Conservation (phyloP, 2,113 vertebrate species). For the Otus sunia region DNA sequence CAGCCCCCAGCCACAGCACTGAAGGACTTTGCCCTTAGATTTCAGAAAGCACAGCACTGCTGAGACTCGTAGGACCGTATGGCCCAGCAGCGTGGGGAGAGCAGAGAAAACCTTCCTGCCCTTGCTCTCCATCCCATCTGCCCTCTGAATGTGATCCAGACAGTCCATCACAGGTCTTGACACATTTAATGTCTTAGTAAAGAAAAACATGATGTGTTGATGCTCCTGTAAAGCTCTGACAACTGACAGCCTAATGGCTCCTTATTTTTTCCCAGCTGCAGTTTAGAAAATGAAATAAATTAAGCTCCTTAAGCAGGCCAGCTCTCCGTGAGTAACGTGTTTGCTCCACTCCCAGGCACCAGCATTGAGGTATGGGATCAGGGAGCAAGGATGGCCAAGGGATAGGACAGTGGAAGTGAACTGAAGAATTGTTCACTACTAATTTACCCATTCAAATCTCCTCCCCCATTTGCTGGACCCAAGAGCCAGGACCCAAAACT, state of each 20-base stretch:
- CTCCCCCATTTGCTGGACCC: rapidly evolving
- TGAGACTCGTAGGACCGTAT: rapidly evolving
- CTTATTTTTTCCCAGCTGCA: slow-evolving; percentile 63
- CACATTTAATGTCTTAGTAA: slow-evolving; percentile 56
- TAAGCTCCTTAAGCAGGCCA: slow-evolving; percentile 46
- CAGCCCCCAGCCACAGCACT: rapidly evolving
- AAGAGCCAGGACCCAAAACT: neutral
- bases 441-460: neutral
- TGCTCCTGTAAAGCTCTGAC: slow-evolving; percentile 49
- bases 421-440: neutral
- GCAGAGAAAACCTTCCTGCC: neutral
- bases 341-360: neutral
- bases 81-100: rapidly evolving
- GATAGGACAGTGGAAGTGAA: neutral
- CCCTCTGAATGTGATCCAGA: neutral
- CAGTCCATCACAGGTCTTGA: slow-evolving; percentile 49
- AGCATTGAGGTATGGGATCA: neutral
- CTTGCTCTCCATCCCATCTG: neutral
- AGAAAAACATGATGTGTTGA: slow-evolving; percentile 59
- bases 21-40: neutral
- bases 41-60: neutral
- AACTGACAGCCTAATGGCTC: slow-evolving; percentile 64
- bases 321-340: neutral
- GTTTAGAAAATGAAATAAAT: slow-evolving; percentile 65
- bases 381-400: neutral